Evolutionary conservation across 2,888 invertebrate genomes (phyloP).

Genomic region (Tenthredo distinguenda): DNA sequence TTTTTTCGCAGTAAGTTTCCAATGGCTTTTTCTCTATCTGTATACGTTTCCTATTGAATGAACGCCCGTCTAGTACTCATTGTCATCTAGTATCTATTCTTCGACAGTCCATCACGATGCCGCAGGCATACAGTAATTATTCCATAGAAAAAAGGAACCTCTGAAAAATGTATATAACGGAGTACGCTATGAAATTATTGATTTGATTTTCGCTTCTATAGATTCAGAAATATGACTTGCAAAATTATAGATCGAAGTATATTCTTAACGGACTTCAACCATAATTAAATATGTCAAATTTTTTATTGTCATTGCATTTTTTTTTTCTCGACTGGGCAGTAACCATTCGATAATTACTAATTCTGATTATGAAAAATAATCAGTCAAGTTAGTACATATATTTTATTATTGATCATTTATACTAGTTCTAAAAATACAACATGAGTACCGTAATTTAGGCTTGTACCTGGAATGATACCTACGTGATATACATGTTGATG

Average conservation of each 20-base stretch:
- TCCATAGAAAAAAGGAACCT: background rate
- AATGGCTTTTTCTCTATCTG: background rate
- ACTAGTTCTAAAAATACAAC: slow-evolving; percentile 16
- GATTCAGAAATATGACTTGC: background rate
- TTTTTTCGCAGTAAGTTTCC: background rate
- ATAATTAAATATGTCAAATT: background rate
- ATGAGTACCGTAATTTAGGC: slow-evolving; percentile 27
- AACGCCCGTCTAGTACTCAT: background rate
- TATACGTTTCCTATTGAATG: background rate
- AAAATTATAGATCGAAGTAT: background rate
- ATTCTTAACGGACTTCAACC: background rate
- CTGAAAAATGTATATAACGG: background rate
- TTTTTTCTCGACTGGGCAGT: background rate
- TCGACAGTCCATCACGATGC: background rate
- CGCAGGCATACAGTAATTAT: background rate
- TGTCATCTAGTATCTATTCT: background rate
- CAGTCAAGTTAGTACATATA: background rate
- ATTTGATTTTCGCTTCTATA: background rate
- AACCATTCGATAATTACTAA: background rate
- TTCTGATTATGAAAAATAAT: background rate
- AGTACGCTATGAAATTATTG: background rate
- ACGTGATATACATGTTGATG: slow-evolving; percentile 13
- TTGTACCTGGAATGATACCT: background rate
- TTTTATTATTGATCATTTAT: background rate
- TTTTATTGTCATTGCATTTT: background rate